Conservation (phyloP, 2,888 invertebrate genomes). For the Alsophila aescularia region DNA sequence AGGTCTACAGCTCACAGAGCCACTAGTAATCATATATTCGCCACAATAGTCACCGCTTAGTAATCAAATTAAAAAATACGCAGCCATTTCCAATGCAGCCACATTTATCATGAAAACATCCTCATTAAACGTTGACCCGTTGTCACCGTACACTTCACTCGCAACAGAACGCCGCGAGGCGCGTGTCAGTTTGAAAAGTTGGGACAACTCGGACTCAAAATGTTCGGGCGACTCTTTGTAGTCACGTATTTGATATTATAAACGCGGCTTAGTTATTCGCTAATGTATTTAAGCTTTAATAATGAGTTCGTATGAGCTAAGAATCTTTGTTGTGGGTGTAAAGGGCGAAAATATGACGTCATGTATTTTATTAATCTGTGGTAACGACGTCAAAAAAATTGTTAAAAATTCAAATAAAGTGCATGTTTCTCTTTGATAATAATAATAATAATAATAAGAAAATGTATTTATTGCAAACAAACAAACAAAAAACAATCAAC, state of each 20-base stretch:
- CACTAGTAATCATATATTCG: too few species aligned
- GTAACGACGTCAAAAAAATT: too few species aligned
- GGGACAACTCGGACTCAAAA: conserved; percentile 24
- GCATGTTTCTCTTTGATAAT: too few species aligned
- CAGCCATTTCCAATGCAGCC: background rate
- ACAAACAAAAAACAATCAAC: too few species aligned
- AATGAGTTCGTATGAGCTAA: background rate
- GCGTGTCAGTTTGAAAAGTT: conserved; percentile 45
- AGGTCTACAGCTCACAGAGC: too few species aligned
- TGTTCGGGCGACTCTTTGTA: conserved; percentile 51
- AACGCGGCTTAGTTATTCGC: conserved; percentile 37
- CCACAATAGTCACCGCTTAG: too few species aligned
- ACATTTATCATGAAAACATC: conserved; percentile 2
- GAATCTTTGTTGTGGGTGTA: background rate
- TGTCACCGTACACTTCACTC: conserved; percentile 49
- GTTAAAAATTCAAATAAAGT: too few species aligned
- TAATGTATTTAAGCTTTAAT: conserved; percentile 11
- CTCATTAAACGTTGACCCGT: conserved; percentile 29
- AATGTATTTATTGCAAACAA: too few species aligned
- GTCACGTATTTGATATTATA: conserved; percentile 60
- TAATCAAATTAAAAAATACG: too few species aligned
- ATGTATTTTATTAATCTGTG: too few species aligned
- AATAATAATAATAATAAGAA: too few species aligned
- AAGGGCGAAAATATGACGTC: too few species aligned
- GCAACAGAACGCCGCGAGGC: conserved; percentile 51